Conservation (phyloP, 1,140 invertebrate species). For the Papilio polytes region DNA sequence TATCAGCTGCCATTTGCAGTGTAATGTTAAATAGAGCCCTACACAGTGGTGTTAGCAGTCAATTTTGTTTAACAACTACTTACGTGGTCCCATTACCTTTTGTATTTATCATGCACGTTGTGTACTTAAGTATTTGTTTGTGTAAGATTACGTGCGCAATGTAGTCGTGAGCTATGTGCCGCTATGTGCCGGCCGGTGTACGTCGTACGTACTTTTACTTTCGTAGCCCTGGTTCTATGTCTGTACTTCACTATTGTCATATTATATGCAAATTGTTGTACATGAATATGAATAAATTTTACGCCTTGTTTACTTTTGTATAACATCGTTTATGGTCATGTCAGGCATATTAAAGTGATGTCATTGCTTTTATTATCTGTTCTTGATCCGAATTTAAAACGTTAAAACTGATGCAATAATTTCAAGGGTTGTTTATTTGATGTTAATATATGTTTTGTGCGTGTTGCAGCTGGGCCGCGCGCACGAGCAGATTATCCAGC, state of each 20-base stretch:
- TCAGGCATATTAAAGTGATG: not conserved
- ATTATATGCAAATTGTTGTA: not conserved
- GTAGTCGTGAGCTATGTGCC: not conserved
- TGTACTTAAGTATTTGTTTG: conserved; percentile 14
- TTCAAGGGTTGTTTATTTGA: not conserved
- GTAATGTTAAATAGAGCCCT: not conserved
- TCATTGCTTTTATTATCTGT: not conserved
- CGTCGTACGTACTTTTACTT: not conserved
- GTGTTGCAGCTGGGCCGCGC: conserved; percentile 93
- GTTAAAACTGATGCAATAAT: too few species aligned
- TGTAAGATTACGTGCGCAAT: not conserved
- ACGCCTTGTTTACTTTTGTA: conserved; percentile 2
- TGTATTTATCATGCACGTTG: not conserved
- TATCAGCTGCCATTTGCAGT: not conserved
- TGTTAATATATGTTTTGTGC: not conserved
- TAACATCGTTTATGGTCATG: not conserved
- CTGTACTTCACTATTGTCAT: not conserved
- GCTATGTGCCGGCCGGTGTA: not conserved
- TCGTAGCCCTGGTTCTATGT: not conserved
- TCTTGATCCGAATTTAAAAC: too few species aligned
- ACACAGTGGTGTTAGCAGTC: not conserved
- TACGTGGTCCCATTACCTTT: not conserved
- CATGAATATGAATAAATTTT: not conserved
- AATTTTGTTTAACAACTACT: not conserved
- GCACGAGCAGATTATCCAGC: conserved; percentile 95